Evolutionary conservation across 2,888 invertebrate genomes (phyloP).

Genomic region (Callyntrura guangdongensis): DNA sequence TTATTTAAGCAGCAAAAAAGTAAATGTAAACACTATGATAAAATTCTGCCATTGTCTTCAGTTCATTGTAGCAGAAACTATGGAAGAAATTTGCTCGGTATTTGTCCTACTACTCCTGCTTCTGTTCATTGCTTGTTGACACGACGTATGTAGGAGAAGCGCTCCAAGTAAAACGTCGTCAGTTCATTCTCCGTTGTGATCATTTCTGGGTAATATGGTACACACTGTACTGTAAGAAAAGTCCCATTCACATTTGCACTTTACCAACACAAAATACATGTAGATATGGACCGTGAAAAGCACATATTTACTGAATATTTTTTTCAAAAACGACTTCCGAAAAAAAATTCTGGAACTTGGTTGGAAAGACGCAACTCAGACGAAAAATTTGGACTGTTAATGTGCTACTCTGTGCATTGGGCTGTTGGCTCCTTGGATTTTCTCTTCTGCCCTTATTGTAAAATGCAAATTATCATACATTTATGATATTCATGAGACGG

Average conservation of each 20-base stretch:
- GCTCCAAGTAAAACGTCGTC: background rate
- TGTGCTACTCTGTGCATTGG: too few relatives aligned
- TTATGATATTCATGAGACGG: too few relatives aligned
- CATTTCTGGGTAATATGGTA: background rate
- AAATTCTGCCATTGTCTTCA: constrained; percentile 31
- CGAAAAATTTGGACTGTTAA: too few relatives aligned
- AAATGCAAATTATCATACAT: too few relatives aligned
- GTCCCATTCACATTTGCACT: too few relatives aligned
- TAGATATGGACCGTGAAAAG: background rate
- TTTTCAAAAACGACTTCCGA: constrained; percentile 38
- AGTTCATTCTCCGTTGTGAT: too few relatives aligned
- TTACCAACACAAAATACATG: too few relatives aligned
- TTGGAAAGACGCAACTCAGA: too few relatives aligned
- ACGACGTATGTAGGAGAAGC: background rate
- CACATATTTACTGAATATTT: constrained; percentile 36
- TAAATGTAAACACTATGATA: constrained; percentile 33
- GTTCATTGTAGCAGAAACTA: constrained; percentile 21
- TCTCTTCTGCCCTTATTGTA: too few relatives aligned
- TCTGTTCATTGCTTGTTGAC: constrained; percentile 22
- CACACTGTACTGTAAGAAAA: background rate
- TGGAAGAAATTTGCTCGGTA: background rate
- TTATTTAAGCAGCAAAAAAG: background rate
- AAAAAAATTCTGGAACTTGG: too few relatives aligned
- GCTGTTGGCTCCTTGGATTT: too few relatives aligned
- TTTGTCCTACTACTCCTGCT: constrained; percentile 14